Evolutionary conservation across 2,113 vertebrate genomes (phyloP).

Genomic region (Lagopus leucura): DNA sequence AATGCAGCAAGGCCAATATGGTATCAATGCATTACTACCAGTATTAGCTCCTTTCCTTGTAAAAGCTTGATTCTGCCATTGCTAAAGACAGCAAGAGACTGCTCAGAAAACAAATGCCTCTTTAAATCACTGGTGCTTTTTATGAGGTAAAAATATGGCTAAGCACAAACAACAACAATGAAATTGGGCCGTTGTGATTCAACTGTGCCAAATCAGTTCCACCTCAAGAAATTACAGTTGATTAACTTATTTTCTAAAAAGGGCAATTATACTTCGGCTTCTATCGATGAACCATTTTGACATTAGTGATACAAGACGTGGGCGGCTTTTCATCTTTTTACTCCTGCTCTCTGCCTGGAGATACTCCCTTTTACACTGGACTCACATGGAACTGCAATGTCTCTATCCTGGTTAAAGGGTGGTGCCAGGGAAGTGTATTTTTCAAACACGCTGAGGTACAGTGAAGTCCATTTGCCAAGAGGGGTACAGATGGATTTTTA

Average conservation of each 20-base stretch:
- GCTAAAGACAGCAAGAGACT: not conserved
- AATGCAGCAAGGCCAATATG: not conserved
- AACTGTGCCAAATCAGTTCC: not conserved
- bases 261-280: not conserved
- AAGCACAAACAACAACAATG: not conserved
- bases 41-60: not conserved
- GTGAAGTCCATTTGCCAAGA: accelerated
- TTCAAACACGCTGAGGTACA: not conserved
- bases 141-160: not conserved
- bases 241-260: not conserved
- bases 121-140: not conserved
- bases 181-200: not conserved
- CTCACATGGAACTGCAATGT: not conserved
- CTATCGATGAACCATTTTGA: not conserved
- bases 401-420: not conserved
- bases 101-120: not conserved
- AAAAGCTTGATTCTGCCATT: not conserved
- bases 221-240: not conserved
- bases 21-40: not conserved
- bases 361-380: not conserved
- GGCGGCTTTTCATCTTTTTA: not conserved
- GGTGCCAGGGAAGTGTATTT: accelerated
- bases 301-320: not conserved
- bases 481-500: not conserved
- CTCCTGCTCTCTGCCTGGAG: not conserved